These are phyloP conservation scores for Pelobates fuscus DNA, from an alignment of 2,113 vertebrate species.

Conservation along the genomic window DNA sequence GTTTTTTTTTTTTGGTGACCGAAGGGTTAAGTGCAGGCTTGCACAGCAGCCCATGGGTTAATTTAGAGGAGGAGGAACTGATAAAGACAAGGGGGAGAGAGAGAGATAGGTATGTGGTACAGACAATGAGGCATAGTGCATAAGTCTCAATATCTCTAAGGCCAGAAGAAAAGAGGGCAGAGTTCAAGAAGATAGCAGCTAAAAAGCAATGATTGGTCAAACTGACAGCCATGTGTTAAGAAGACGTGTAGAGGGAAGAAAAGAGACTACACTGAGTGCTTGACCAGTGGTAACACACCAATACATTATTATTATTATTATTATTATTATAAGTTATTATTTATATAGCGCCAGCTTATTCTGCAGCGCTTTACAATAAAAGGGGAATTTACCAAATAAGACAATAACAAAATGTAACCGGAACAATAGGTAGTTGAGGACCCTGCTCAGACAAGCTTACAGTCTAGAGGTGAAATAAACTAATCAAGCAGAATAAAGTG, in stretches of 20 bases:
- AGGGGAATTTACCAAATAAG: no score
- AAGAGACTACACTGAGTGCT: no score
- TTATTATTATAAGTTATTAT: no score
- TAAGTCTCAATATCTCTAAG: slow-evolving; percentile 41
- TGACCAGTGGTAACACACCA: no score
- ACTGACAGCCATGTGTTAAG: slow-evolving; percentile 19
- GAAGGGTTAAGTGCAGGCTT: background rate
- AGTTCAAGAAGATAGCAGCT: slow-evolving; percentile 43
- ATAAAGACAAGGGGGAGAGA: slow-evolving; percentile 27
- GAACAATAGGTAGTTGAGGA: no score
- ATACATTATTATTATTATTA: no score
- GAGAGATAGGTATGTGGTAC: slow-evolving; percentile 49
- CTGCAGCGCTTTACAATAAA: no score
- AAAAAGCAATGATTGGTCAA: slow-evolving; percentile 27
- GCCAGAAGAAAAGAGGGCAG: slow-evolving; percentile 38
- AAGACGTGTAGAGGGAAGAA: slow-evolving; percentile 7
- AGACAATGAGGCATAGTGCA: slow-evolving; percentile 46
- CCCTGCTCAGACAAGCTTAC: background rate
- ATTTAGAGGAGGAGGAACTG: slow-evolving; percentile 27
- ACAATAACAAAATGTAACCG: no score
- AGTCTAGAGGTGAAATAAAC: background rate
- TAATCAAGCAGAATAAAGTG: background rate
- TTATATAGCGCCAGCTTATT: no score
- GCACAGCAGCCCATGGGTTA: slow-evolving; percentile 3
- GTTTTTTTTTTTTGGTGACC: background rate